Percentiles rank a stretch among this genome's conserved stretches.
phyloP scores from a whole-genome alignment of 2,888 invertebrate genomes.

The Steinernema hermaphroditum region DNA sequence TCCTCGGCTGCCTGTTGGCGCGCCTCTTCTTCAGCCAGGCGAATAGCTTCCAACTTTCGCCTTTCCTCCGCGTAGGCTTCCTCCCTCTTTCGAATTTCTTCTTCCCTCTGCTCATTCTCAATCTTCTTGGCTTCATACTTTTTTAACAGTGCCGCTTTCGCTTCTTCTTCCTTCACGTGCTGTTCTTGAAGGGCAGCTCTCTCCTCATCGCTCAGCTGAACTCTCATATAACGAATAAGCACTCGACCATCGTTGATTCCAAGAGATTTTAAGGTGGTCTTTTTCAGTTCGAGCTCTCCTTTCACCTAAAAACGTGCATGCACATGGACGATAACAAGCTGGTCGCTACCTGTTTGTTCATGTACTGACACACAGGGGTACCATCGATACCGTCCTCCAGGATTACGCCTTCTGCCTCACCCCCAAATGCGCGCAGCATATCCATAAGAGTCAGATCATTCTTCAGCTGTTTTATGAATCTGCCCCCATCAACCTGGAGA shows the following conservation, averaged over 20 bases:
- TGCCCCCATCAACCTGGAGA: conserved; percentile 46
- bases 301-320: conserved; percentile 37
- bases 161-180: conserved; percentile 36
- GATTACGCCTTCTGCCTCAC: conserved; percentile 42
- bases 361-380: conserved; percentile 48
- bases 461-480: conserved; percentile 38
- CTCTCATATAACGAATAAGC: conserved; percentile 35
- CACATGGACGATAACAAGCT: not conserved
- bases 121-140: conserved; percentile 40
- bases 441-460: conserved; percentile 38
- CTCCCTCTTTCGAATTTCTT: conserved; percentile 29
- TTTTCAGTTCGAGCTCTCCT: conserved; percentile 20
- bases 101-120: conserved; percentile 46
- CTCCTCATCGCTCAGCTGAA: conserved; percentile 42
- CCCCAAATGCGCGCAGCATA: conserved; percentile 39
- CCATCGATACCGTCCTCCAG: conserved; percentile 31
- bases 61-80: conserved; percentile 14
- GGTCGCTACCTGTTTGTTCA: conserved; percentile 49
- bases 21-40: conserved; percentile 38
- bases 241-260: conserved; percentile 34
- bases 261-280: conserved; percentile 37
- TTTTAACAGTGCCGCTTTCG: conserved; percentile 35
- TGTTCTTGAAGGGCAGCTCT: conserved; percentile 37
- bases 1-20: conserved; percentile 37
- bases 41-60: conserved; percentile 35